Conservation (phyloP, 37 sponge, comb jelly and placozoan species). For the Chondrilla cf. caribensis region DNA sequence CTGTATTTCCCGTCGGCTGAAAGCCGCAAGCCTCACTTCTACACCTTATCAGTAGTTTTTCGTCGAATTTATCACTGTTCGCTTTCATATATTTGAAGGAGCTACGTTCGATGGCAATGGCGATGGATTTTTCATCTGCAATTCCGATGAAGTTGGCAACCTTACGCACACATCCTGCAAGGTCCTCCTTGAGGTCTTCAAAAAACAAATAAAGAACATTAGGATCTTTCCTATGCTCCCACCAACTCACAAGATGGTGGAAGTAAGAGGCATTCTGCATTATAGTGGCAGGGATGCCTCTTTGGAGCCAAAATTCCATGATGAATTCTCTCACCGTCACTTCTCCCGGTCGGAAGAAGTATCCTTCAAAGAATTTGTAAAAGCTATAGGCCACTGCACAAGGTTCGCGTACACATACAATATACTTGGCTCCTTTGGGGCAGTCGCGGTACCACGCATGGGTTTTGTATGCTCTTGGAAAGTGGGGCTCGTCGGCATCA, state of each 20-base stretch:
- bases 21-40: neutral
- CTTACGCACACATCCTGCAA: constrained; percentile 6
- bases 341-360: neutral
- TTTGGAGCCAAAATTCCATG: neutral
- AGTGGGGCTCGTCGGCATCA: constrained; percentile 4
- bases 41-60: neutral
- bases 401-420: constrained; percentile 20
- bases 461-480: constrained; percentile 25
- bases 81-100: neutral
- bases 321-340: neutral
- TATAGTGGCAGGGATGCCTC: neutral
- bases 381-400: constrained; percentile 13
- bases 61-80: neutral
- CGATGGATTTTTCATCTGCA: neutral
- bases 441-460: constrained; percentile 5
- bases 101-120: neutral
- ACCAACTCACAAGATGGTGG: constrained; percentile 37
- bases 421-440: constrained; percentile 15
- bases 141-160: constrained; percentile 37
- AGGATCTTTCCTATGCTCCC: constrained; percentile 34
- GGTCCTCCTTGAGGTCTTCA: constrained; percentile 48
- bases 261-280: constrained; percentile 1
- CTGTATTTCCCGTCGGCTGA: neutral
- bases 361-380: neutral
- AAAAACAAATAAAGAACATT: constrained; percentile 43